These are phyloP conservation scores for Nebria brevicollis DNA, from an alignment of 2,888 invertebrate species.

Conservation along the genomic window DNA sequence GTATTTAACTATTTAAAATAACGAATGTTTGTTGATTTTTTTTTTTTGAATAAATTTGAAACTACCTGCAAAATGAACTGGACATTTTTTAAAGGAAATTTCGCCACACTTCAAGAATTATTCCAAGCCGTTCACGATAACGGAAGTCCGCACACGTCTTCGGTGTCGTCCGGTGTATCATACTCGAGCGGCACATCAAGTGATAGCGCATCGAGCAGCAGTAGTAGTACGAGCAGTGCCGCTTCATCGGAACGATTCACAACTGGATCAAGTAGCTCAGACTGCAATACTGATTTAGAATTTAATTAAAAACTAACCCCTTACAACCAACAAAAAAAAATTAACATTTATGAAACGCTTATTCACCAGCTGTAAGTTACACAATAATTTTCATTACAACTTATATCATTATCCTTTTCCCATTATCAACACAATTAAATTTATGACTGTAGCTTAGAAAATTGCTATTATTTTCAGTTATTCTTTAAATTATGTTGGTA, in stretches of 20 bases:
- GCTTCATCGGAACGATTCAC: conserved; percentile 36
- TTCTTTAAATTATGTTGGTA: neutral
- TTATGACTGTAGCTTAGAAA: neutral
- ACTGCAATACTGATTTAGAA: conserved; percentile 39
- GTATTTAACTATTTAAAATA: neutral
- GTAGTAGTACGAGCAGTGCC: conserved; percentile 30
- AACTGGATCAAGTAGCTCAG: conserved; percentile 31
- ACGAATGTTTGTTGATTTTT: neutral
- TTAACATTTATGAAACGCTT: conserved; percentile 23
- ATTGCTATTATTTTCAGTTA: neutral
- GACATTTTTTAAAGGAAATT: conserved; percentile 22
- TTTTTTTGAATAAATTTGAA: neutral
- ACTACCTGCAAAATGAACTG: conserved; percentile 12
- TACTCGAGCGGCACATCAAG: conserved; percentile 23
- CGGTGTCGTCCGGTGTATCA: conserved; percentile 21
- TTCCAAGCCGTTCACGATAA: conserved; percentile 43
- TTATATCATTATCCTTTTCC: neutral
- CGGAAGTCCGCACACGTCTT: conserved; percentile 32
- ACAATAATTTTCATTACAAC: conserved; percentile 8
- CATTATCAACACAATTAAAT: neutral
- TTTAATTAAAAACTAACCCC: conserved; percentile 23
- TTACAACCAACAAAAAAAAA: neutral
- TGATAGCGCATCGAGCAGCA: conserved; percentile 36
- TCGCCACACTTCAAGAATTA: conserved; percentile 44
- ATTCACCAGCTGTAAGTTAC: conserved; percentile 40